These are phyloP conservation scores for Herpetotheres cachinnans DNA, from an alignment of 2,113 vertebrate species.

Conservation along the genomic window DNA sequence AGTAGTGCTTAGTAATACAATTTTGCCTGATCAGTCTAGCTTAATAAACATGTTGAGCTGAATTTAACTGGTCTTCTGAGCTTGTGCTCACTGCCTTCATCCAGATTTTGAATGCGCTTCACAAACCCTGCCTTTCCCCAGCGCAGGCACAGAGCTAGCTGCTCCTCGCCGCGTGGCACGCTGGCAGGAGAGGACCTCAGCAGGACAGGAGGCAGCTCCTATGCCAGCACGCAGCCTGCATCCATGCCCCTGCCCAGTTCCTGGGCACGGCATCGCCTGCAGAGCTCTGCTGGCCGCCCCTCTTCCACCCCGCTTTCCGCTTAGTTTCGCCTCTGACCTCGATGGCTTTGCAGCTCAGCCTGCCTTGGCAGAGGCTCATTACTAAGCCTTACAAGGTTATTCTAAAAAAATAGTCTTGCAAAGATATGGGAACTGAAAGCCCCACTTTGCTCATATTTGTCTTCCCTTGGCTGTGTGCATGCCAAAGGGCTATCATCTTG, in stretches of 20 bases:
- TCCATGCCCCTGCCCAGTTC: rapidly evolving
- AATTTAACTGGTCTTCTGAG: not conserved
- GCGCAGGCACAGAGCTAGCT: not conserved
- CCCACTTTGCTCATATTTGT: constrained; percentile 36
- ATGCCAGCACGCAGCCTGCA: rapidly evolving
- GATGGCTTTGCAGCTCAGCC: not conserved
- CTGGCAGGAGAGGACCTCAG: not conserved
- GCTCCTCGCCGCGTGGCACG: rapidly evolving
- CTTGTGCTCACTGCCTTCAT: not conserved
- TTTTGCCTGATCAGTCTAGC: not conserved
- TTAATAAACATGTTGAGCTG: not conserved
- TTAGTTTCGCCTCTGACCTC: not conserved
- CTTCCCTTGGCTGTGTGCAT: not conserved
- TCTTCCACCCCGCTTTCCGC: not conserved
- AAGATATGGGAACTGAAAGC: constrained; percentile 54
- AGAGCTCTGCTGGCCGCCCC: not conserved
- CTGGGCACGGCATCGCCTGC: not conserved
- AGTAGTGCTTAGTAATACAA: not conserved
- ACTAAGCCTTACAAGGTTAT: not conserved
- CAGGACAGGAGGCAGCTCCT: rapidly evolving
- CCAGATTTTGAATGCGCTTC: rapidly evolving
- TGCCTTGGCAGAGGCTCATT: not conserved
- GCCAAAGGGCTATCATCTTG: constrained; percentile 55
- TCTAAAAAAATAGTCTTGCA: constrained; percentile 24
- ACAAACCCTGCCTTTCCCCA: not conserved